Evolutionary conservation across 2,113 vertebrate genomes (phyloP).

Genomic region (Aldabrachelys gigantea): DNA sequence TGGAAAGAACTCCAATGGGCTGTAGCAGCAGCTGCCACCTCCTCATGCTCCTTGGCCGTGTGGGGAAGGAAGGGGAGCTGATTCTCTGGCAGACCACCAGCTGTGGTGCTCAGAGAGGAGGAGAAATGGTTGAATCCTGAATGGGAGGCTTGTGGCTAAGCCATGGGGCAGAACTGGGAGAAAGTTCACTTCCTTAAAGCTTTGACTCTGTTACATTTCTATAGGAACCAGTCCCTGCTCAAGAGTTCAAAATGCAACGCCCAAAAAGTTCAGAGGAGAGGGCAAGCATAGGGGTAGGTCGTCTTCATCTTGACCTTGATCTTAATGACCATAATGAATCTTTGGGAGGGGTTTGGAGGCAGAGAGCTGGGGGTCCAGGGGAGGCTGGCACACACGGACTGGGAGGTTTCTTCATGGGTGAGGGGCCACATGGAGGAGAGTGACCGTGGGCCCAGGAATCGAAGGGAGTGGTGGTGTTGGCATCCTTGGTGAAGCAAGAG

Average conservation of each 20-base stretch:
- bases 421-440: not conserved
- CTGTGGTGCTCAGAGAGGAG: not conserved
- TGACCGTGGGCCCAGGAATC: not conserved
- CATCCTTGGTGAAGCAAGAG: not conserved
- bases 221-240: not conserved
- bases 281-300: not conserved
- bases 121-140: not conserved
- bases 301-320: not conserved
- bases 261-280: not conserved
- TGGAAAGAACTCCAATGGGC: not conserved
- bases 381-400: not conserved
- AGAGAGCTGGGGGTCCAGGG: too few species aligned
- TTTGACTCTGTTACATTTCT: not conserved
- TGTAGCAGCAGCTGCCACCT: not conserved
- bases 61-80: not conserved
- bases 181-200: not conserved
- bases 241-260: not conserved
- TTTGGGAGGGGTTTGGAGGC: not conserved
- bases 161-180: not conserved
- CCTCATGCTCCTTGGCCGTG: not conserved
- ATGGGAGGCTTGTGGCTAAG: not conserved
- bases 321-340: not conserved
- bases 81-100: not conserved
- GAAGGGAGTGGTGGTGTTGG: too few species aligned
- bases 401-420: not conserved